Evolutionary conservation across 2,113 vertebrate species (phyloP).

Genomic region (Gallinago media): DNA sequence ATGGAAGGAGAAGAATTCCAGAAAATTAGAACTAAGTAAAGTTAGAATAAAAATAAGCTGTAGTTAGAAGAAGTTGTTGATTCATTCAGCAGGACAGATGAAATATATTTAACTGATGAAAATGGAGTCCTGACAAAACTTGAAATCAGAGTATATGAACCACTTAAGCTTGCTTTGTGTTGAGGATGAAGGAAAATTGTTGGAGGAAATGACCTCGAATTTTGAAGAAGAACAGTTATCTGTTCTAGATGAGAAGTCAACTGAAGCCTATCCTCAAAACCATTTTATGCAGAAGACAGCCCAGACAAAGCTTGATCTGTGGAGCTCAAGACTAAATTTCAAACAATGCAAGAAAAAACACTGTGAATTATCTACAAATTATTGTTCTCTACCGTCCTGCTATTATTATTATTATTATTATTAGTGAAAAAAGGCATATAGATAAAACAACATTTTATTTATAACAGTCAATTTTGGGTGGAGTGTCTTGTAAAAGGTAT

Average conservation of each 20-base stretch:
- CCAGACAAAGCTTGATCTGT: not conserved
- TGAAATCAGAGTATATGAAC: not conserved
- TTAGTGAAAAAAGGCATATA: not conserved
- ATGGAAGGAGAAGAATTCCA: not conserved
- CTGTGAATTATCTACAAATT: not conserved
- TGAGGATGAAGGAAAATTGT: not conserved
- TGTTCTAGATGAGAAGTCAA: not conserved
- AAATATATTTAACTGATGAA: not conserved
- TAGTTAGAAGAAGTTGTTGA: not conserved
- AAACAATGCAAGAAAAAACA: not conserved
- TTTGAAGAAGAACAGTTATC: not conserved
- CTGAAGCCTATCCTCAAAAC: not conserved
- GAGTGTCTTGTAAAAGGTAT: not conserved
- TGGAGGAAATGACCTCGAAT: not conserved
- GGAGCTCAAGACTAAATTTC: not conserved
- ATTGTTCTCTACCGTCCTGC: not conserved
- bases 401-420: no score
- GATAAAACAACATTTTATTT: not conserved
- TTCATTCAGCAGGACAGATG: not conserved
- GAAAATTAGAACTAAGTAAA: not conserved
- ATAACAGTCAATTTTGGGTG: not conserved
- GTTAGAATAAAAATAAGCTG: not conserved
- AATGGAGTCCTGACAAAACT: not conserved
- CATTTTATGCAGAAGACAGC: not conserved
- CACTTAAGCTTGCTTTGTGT: not conserved